Conservation (phyloP, 2,888 invertebrate species). For the Belgica antarctica region DNA sequence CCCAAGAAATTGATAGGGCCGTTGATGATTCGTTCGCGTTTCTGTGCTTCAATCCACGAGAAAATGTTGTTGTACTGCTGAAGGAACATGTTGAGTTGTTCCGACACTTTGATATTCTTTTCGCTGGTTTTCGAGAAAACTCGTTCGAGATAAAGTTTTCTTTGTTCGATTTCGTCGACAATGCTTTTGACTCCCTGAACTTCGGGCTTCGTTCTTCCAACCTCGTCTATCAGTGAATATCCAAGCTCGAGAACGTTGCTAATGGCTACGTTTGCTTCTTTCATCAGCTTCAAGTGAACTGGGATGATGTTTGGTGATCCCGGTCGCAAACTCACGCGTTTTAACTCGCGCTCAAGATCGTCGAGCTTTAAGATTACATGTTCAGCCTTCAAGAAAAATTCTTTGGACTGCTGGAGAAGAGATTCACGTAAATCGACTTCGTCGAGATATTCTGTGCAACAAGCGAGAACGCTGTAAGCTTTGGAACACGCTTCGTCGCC, state of each 20-base stretch:
- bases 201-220: conserved; percentile 63
- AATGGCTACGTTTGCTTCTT: conserved; percentile 66
- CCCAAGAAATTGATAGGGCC: conserved; percentile 74
- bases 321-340: conserved; percentile 62
- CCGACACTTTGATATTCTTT: conserved; percentile 67
- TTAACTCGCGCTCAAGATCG: conserved; percentile 71
- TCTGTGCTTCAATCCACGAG: conserved; percentile 66
- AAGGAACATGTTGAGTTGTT: conserved; percentile 66
- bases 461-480: conserved; percentile 65
- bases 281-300: conserved; percentile 65
- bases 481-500: conserved; percentile 66
- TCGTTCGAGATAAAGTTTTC: conserved; percentile 64
- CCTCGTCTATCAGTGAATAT: conserved; percentile 67
- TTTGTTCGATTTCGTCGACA: conserved; percentile 72
- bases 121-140: conserved; percentile 67
- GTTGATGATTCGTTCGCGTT: conserved; percentile 56
- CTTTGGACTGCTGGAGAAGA: conserved; percentile 65
- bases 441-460: conserved; percentile 68
- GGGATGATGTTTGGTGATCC: conserved; percentile 67
- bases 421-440: conserved; percentile 68
- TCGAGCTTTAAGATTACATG: conserved; percentile 71
- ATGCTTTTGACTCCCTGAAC: conserved; percentile 65
- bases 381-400: conserved; percentile 71
- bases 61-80: conserved; percentile 68
- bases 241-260: conserved; percentile 69